Evolutionary conservation across 2,888 invertebrate genomes (phyloP).

Genomic region (Smittia sp.): DNA sequence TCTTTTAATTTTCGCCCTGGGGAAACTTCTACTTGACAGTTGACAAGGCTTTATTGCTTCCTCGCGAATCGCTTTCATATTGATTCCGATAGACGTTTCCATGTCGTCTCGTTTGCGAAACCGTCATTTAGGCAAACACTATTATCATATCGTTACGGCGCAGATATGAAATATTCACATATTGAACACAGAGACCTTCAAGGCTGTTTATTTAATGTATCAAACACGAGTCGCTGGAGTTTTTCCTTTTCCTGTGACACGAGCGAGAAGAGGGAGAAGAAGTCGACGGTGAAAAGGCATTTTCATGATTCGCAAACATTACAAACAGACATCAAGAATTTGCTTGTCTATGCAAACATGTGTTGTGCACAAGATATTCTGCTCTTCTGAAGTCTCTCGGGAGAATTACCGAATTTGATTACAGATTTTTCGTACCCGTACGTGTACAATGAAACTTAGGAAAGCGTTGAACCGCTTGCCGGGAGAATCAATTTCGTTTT

Average conservation of each 20-base stretch:
- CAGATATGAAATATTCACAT: slow-evolving; percentile 1
- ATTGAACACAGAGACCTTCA: not conserved
- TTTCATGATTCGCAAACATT: not conserved
- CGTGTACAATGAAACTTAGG: too few relatives aligned
- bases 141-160: slow-evolving; percentile 12
- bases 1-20: too few relatives aligned
- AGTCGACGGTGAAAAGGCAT: slow-evolving; percentile 5
- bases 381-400: not conserved
- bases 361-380: not conserved
- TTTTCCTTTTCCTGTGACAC: not conserved
- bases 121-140: slow-evolving; percentile 10
- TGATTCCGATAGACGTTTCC: not conserved
- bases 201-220: slow-evolving; percentile 20
- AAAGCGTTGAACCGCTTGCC: too few relatives aligned
- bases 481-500: too few relatives aligned
- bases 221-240: not conserved
- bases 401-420: not conserved
- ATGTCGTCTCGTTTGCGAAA: not conserved
- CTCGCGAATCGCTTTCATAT: not conserved
- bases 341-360: slow-evolving; percentile 3
- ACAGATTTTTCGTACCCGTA: too few relatives aligned
- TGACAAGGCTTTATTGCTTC: not conserved
- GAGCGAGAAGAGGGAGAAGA: not conserved
- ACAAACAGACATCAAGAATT: not conserved
- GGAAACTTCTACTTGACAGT: too few relatives aligned